Conservation (phyloP, 1,140 invertebrate genomes). For the Drosophila albomicans region DNA sequence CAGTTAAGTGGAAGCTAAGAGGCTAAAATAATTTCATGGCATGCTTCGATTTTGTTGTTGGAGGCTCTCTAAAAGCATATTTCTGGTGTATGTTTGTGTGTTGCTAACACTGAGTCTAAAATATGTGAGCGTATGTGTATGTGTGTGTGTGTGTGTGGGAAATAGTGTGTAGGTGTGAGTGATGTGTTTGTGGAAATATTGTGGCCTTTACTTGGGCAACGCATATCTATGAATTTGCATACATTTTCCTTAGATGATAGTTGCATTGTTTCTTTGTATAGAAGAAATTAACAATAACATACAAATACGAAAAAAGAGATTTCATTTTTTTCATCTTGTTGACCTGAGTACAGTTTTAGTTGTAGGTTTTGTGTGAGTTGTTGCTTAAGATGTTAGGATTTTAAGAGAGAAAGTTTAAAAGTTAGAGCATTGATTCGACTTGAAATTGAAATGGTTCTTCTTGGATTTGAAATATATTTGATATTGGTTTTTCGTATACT, state of each 20-base stretch:
- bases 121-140: slow-evolving; percentile 22
- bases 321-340: slow-evolving; percentile 65
- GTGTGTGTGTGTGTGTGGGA: slow-evolving; percentile 7
- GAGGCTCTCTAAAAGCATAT: slow-evolving; percentile 35
- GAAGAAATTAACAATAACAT: slow-evolving; percentile 84
- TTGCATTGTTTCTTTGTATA: slow-evolving; percentile 76
- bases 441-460: background rate
- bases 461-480: slow-evolving; percentile 23
- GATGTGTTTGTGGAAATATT: slow-evolving; percentile 67
- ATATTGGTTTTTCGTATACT: background rate
- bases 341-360: slow-evolving; percentile 67
- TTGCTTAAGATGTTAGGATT: slow-evolving; percentile 57
- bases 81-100: slow-evolving; percentile 12
- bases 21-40: slow-evolving; percentile 47
- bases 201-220: slow-evolving; percentile 59
- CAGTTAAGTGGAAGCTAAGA: slow-evolving; percentile 51
- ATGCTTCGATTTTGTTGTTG: slow-evolving; percentile 68
- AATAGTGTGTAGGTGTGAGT: slow-evolving; percentile 9
- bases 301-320: slow-evolving; percentile 85
- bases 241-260: slow-evolving; percentile 84
- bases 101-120: slow-evolving; percentile 25
- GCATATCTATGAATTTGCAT: slow-evolving; percentile 83
- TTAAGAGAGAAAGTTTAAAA: slow-evolving; percentile 52
- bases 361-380: slow-evolving; percentile 35
- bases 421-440: slow-evolving; percentile 48